These are phyloP conservation scores for Myotis daubentonii DNA, from an alignment of 2,797 vertebrate species.

Conservation along the genomic window DNA sequence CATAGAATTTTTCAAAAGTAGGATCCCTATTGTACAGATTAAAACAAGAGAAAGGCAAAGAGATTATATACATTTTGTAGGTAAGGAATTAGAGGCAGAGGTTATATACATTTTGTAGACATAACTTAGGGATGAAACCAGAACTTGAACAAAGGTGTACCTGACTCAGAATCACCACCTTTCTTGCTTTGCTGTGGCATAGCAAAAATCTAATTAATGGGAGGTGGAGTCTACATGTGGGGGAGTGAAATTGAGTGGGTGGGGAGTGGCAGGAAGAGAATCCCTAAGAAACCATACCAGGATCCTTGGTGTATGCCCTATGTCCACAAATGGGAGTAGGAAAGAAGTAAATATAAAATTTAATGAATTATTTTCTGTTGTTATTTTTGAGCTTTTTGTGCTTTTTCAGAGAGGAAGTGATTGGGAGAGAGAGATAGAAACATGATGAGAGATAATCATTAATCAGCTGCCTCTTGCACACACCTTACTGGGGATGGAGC, in stretches of 20 bases:
- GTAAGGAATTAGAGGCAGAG: not conserved
- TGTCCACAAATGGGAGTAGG: not conserved
- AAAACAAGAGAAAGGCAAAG: not conserved
- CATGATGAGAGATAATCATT: not conserved
- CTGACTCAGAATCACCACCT: not conserved
- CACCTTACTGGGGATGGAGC: not conserved
- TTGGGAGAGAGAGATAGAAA: not conserved
- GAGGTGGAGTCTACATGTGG: not conserved
- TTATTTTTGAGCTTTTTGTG: not conserved
- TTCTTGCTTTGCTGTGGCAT: not conserved
- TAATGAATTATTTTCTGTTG: not conserved
- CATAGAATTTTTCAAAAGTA: not conserved
- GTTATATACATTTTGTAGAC: not conserved
- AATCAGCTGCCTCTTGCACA: not conserved
- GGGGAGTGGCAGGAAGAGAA: not conserved
- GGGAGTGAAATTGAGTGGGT: fast-evolving
- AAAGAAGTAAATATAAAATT: not conserved
- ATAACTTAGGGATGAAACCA: not conserved
- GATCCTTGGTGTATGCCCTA: not conserved
- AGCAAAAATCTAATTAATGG: not conserved
- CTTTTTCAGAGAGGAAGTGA: not conserved
- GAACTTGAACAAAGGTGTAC: not conserved
- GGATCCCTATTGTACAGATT: not conserved
- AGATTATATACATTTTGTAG: not conserved
- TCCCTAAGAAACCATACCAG: not conserved